Evolutionary conservation across 2,888 invertebrate genomes (phyloP).

Genomic region (Odontomyia ornata): DNA sequence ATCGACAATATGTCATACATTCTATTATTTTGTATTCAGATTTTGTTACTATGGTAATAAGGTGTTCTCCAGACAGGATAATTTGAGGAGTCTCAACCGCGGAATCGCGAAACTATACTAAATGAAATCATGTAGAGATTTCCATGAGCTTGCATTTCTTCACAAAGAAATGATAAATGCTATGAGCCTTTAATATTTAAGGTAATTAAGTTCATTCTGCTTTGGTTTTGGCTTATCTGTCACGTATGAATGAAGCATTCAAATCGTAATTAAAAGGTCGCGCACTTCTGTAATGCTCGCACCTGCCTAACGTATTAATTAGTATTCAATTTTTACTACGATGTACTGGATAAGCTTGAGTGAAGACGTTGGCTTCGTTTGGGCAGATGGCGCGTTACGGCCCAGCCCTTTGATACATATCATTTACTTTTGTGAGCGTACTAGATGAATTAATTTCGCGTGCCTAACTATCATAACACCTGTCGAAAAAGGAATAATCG

Average conservation of each 20-base stretch:
- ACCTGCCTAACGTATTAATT: background rate
- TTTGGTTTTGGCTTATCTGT: no score
- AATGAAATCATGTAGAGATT: no score
- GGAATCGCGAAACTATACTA: no score
- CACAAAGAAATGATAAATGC: no score
- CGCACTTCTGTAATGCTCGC: no score
- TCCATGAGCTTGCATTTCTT: no score
- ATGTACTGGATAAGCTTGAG: background rate
- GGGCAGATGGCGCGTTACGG: no score
- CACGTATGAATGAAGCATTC: no score
- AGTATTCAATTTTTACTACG: slow-evolving; percentile 22
- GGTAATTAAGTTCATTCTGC: no score
- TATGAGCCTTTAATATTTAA: no score
- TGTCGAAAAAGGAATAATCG: background rate
- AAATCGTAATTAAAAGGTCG: no score
- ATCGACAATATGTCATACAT: background rate
- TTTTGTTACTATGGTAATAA: slow-evolving; percentile 13
- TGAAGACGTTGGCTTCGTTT: background rate
- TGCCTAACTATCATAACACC: slow-evolving; percentile 3
- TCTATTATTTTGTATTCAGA: slow-evolving; percentile 26
- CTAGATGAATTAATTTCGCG: slow-evolving; percentile 22
- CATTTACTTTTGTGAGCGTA: background rate
- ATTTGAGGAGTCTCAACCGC: no score
- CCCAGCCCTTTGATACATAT: background rate
- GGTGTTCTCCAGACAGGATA: background rate